Evolutionary conservation across 1,140 invertebrate genomes (phyloP), one percentile per base, ranked within the genome.

Genomic region (Caerostris darwini): DNA sequence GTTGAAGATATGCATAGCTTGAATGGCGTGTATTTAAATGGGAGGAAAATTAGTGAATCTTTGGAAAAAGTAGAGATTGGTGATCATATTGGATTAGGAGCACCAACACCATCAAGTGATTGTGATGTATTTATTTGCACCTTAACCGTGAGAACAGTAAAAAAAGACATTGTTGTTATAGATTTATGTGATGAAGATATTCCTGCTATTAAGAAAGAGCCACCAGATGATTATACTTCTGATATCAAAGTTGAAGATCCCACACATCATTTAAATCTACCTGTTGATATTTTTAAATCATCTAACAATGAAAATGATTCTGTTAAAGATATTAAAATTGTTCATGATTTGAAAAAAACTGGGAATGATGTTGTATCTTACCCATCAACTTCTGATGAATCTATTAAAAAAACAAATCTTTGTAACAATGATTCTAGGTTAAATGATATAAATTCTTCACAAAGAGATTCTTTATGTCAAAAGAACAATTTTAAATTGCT

Each of bases 71-170:
- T 88, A 54, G 57, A 69, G 12, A 54, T 67, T 12, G 89, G 89
- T 19, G 94, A 94, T 94, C 34, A 77, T 7, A 92, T 94, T 87
- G 89, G 89, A n/a, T 69, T 94, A 77, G 94, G 94, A 58, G 77
- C 88, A 8, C 50, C 71, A 10, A 6, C 54, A 54, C 17, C 50
- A 6, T 17, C 7, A 19, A 7, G 5, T 69, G 19, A 67, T 17
- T n/a, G 12, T 81, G 34, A 34, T 17, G 91, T 59, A 57, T 92
- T 86, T 67, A 61, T 86, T 6, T 86, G 91, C 69, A 12, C 53
- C 17, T 71, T 89, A 12, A 53, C 3, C 1, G 53, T 69, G 14
- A 92, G 5, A 34, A n/a, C 59, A 6, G 5, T 61, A 3, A 2
- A 2, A 7, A 59, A 81, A 69, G 17, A 19, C 10, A 86, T 86